Base-by-base conservation (phyloP, 2,888 invertebrate genomes). In the Phaedon cochleariae region DNA sequence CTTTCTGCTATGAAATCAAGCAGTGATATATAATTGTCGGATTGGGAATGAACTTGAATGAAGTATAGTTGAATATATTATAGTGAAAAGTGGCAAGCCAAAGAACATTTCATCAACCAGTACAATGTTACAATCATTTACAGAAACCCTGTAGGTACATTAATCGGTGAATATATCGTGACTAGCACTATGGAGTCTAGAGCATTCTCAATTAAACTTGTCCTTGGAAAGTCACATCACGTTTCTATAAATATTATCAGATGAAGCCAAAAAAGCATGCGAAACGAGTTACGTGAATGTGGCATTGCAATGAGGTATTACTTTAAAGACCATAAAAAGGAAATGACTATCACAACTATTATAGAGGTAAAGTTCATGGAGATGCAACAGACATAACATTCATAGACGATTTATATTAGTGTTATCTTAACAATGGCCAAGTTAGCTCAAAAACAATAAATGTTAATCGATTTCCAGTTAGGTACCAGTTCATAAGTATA, bases 191-290 rank as follows among this genome's bases (percentile, higher is more conserved):
- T 10, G 9, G 34, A 26, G 3, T 26, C 26, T 7, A 5, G n/a
- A n/a, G 26, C 26, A 26, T 26, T 26, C 26, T n/a, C n/a, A n/a
- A n/a, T 29, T 34, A 34, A 12, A 34, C 34, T 41, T 41, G 41
- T 41, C 46, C 57, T 57, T 57, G 57, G 57, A 17, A 45, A 57
- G 17, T 18, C 46, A 10, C 57, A 57, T 57, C 57, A 57, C 57
- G 45, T 57, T 57, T 57, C 57, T 26, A 57, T 57, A 41, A 55
- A 55, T 55, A 57, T 57, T 57, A 46, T 29, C 46, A 57, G 45
- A 57, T 26, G 15, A 46, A 45, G 45, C 45, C 45, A 26, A 57
- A 57, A 57, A 31, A 34, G 34, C 15, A 54, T 20, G 46, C 29
- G 17, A 57, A 45, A 45, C 54, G 12, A 54, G 17, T 15, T 37